phyloP scores from a whole-genome alignment of 2,888 invertebrate species.

The Corythucha ciliata region DNA sequence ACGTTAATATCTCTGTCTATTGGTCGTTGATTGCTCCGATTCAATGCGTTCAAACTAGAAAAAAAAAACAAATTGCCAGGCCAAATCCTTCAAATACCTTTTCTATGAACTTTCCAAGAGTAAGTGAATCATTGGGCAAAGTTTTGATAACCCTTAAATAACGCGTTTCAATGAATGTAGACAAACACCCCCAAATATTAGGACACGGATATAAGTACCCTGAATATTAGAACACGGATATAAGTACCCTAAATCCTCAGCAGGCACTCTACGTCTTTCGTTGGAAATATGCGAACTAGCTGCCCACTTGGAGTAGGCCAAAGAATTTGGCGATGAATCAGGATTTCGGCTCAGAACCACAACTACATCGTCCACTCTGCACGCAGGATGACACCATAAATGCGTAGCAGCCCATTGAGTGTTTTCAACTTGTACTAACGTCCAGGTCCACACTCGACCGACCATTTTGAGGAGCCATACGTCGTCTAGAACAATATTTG shows the following conservation, averaged over 20 bases:
- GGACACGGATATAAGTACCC: too few species aligned
- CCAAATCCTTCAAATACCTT: not conserved
- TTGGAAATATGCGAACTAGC: slow-evolving; percentile 28
- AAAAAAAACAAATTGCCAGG: not conserved
- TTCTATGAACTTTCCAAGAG: not conserved
- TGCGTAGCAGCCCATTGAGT: slow-evolving; percentile 72
- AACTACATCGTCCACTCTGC: slow-evolving; percentile 66
- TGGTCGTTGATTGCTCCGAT: slow-evolving; percentile 17
- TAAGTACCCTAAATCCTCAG: too few species aligned
- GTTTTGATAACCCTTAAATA: too few species aligned
- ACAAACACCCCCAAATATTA: too few species aligned
- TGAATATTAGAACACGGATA: too few species aligned
- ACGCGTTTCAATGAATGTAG: too few species aligned
- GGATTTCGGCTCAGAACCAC: slow-evolving; percentile 61
- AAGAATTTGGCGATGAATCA: slow-evolving; percentile 33
- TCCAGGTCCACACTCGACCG: slow-evolving; percentile 59
- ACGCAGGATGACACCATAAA: slow-evolving; percentile 90
- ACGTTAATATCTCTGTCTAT: slow-evolving; percentile 62
- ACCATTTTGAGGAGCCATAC: slow-evolving; percentile 82
- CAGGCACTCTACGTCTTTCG: too few species aligned
- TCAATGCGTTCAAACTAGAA: too few species aligned
- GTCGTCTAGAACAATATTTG: slow-evolving; percentile 77
- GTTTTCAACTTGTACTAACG: slow-evolving; percentile 63
- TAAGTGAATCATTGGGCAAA: too few species aligned
- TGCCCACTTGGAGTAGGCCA: slow-evolving; percentile 31